Percentiles rank a stretch among this genome's conserved stretches.
These are phyloP conservation scores for Leptinotarsa undecemlineata DNA, from an alignment of 1,140 invertebrate genomes.

Conservation along the genomic window DNA sequence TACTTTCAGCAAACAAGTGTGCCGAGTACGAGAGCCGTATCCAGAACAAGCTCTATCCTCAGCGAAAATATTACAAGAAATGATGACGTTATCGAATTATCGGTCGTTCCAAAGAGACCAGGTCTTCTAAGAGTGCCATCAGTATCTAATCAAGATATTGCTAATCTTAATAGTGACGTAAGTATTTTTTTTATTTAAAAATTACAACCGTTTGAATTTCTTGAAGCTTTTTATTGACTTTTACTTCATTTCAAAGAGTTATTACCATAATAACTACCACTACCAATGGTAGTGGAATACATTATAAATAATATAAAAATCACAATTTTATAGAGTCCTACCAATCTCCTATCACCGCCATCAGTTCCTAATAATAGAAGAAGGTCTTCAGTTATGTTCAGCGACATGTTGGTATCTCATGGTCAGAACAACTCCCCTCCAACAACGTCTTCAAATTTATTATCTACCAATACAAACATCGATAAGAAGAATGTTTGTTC, in stretches of 20 bases:
- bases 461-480: constrained; percentile 42
- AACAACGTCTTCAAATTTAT: constrained; percentile 47
- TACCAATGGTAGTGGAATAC: too few species aligned
- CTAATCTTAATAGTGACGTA: constrained; percentile 50
- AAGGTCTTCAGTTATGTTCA: constrained; percentile 85
- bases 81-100: constrained; percentile 44
- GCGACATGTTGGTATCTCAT: constrained; percentile 78
- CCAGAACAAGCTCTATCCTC: constrained; percentile 50
- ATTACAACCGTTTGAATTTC: too few species aligned
- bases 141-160: constrained; percentile 55
- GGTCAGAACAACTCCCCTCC: constrained; percentile 54
- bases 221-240: too few species aligned
- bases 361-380: constrained; percentile 60
- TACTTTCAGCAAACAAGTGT: constrained; percentile 27
- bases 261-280: too few species aligned
- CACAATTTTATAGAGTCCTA: constrained; percentile 44
- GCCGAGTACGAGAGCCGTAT: constrained; percentile 54
- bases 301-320: too few species aligned
- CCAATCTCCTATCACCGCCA: constrained; percentile 66
- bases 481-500: constrained; percentile 75
- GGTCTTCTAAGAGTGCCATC: constrained; percentile 61
- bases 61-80: constrained; percentile 45
- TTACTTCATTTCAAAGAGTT: too few species aligned
- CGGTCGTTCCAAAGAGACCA: constrained; percentile 50
- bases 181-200: constrained; percentile 14